phyloP scores from a whole-genome alignment of 2,888 invertebrate species.

The Leptopilina myrica region DNA sequence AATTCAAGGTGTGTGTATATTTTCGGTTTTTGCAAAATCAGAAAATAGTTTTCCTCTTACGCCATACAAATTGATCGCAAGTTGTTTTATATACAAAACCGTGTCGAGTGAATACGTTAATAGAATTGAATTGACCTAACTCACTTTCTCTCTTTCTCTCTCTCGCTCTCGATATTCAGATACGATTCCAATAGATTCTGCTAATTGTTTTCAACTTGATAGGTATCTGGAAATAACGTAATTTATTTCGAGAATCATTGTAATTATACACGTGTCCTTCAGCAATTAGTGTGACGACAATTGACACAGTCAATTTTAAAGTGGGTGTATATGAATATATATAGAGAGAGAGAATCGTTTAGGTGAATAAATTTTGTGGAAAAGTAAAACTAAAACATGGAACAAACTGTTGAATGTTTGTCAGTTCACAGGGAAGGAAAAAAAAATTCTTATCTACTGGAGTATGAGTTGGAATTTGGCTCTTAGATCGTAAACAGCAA shows the following conservation, averaged over 20 bases:
- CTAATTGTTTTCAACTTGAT: conserved; percentile 15
- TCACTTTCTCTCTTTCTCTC: background rate
- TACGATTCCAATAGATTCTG: background rate
- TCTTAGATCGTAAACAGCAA: too few relatives aligned
- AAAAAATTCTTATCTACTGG: too few relatives aligned
- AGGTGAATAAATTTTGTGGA: too few relatives aligned
- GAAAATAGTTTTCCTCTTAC: background rate
- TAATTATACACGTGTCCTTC: background rate
- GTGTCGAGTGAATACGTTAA: background rate
- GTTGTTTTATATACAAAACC: background rate
- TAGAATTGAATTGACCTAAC: conserved; percentile 1
- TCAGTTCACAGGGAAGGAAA: too few relatives aligned
- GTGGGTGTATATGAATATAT: too few relatives aligned
- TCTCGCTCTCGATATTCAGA: background rate
- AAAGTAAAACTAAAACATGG: too few relatives aligned
- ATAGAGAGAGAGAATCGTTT: too few relatives aligned
- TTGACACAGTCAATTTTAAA: too few relatives aligned
- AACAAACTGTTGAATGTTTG: background rate
- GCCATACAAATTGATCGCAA: conserved; percentile 3
- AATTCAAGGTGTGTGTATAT: too few relatives aligned
- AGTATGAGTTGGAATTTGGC: too few relatives aligned
- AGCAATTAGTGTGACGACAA: background rate
- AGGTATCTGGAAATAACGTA: background rate
- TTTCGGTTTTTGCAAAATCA: too few relatives aligned
- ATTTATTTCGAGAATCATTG: background rate